Base-by-base conservation (phyloP, 2,888 invertebrate species). In the Noctua janthina region DNA sequence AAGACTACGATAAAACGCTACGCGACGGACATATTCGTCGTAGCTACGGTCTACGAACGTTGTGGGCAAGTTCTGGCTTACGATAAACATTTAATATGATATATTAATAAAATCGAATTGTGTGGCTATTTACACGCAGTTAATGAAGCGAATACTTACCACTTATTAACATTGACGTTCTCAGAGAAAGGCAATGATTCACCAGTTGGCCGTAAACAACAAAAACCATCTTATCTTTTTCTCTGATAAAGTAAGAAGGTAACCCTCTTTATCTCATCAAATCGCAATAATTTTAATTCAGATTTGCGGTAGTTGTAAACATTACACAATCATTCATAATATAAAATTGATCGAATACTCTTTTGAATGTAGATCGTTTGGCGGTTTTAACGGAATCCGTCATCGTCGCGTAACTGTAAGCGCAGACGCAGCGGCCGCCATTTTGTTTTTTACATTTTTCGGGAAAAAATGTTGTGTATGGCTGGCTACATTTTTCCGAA, bases 321-420 rank as follows among this genome's bases (percentile, higher is more conserved):
- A 79, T 80, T 69, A 73, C 82, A 67, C 20, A 77, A 56, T 73
- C 68, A 43, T 51, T 29, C 59, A n/a, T 46, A 46, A 46, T 71
- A 71, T 74, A 69, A 67, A 88, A 88, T 82, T 88, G 79, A 88
- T 82, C 68, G 70, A 78, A 76, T 82, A 64, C 59, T 77, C 69
- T 68, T 74, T 49, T 76, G 59, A 76, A 81, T 79, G 76, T 78
- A 76, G 68, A 88, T 78, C 80, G 72, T 80, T 88, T 72, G 64
- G 70, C 72, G 70, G 76, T 67, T 79, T 79, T 88, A 88, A 82
- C 83, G 88, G 85, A 79, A 78, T 85, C 54, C 72, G 43, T 79
- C 70, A 73, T 80, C 70, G 78, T 80, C 77, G 64, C 7, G 49
- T 86, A 88, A 86, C 82, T 79, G 88, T 86, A 78, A 20, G 49